Evolutionary conservation across 1,140 invertebrate species (phyloP), one percentile per base, ranked within the genome.

Genomic region (Acromyrmex charruanus): DNA sequence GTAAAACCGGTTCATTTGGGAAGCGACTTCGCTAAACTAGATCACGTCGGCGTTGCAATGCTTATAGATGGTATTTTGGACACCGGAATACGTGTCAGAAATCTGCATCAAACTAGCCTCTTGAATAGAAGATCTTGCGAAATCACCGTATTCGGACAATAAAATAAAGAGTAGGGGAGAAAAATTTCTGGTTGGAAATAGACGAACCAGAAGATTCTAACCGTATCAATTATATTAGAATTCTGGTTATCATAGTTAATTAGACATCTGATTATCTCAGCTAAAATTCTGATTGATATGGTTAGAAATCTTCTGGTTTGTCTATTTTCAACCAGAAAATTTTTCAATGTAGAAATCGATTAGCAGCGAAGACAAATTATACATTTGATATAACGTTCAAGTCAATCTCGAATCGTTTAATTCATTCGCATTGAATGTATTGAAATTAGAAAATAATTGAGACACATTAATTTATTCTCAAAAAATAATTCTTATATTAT

Each of bases 1-100:
- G 35, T 77, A 39, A 63, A 39, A 44, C 9, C n/a, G 31, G 31
- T 55, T 81, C 77, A 55, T 71, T 71, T 44, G 51, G 31, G 31
- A 28, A 9, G 65, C 5, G 65, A 69, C 65, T 71, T 44, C 9
- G 51, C 3, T 35, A 18, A 44, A 53, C 61, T 77, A 21, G 9
- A 81, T 71, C 65, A 61, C 18, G 25, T 12, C 39, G 10, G 28
- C 12, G 53, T 21, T 69, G 12, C 21, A 51, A 51, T 16, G 9
- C 35, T 39, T 58, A 53, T 65, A 65, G 63, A 55, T 31, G 10
- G 6, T 39, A 63, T 6, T 79, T 18, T 51, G 12, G 25, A 79
- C 18, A 44, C 3, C 4, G 10, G 9, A 6, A 63, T 14, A 35
- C 1, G 0, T 39, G n/a, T 65, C 25, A 18, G 18, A 51, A 65